Percentiles rank a stretch among this genome's conserved stretches.
Conservation (phyloP, 2,113 vertebrate genomes). For the Oreochromis tanganicae region DNA sequence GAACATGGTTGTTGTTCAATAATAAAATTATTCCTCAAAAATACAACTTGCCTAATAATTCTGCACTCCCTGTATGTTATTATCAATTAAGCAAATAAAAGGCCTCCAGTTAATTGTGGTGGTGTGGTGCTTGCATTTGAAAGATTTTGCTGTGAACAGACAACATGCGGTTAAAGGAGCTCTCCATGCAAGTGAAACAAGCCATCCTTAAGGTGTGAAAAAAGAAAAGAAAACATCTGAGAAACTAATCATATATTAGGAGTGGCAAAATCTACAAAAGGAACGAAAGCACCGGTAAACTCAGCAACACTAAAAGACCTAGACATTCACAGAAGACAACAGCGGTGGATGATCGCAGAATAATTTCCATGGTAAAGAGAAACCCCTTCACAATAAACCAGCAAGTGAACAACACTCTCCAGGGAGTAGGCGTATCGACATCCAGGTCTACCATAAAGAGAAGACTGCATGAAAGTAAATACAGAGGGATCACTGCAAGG, state of each 20-base stretch:
- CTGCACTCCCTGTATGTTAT: too few species aligned
- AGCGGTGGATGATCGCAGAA: not conserved
- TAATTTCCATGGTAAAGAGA: not conserved
- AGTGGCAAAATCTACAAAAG: not conserved
- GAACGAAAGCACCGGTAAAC: not conserved
- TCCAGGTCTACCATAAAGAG: not conserved
- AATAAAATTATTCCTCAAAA: too few species aligned
- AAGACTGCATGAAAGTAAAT: not conserved
- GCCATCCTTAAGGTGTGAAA: not conserved
- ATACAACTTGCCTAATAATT: too few species aligned
- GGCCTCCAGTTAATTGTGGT: not conserved
- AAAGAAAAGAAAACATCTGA: fast-evolving
- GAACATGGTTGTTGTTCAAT: too few species aligned
- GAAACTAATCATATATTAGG: not conserved
- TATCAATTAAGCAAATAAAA: not conserved
- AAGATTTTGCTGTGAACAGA: not conserved
- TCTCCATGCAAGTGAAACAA: not conserved
- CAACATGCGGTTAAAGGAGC: not conserved
- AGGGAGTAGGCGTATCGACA: not conserved
- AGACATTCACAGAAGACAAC: not conserved
- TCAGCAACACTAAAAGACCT: not conserved
- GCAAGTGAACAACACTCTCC: not conserved
- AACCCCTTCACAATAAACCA: not conserved
- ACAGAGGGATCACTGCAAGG: not conserved
- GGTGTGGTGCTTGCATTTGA: not conserved